Conservation (phyloP, 1,140 invertebrate genomes). For the Polypedilum vanderplanki region DNA sequence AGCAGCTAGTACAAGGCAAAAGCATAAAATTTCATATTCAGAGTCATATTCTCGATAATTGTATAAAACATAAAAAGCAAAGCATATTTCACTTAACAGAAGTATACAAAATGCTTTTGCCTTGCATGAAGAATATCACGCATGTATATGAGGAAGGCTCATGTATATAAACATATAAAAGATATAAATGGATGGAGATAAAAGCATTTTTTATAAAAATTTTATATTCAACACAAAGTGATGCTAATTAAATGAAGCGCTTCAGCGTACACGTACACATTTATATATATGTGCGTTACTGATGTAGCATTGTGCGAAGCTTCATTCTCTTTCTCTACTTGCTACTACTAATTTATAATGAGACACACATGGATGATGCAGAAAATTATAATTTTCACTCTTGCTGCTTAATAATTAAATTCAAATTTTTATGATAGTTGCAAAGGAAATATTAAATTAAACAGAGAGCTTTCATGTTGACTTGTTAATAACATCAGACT, state of each 20-base stretch:
- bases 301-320: too few species aligned
- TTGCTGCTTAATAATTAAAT: not conserved
- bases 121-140: not conserved
- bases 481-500: too few species aligned
- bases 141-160: not conserved
- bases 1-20: not conserved
- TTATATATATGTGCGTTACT: too few species aligned
- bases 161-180: too few species aligned
- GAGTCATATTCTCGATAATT: not conserved
- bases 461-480: too few species aligned
- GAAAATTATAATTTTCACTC: not conserved
- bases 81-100: constrained; percentile 6
- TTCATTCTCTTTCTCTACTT: not conserved
- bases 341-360: not conserved
- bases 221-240: not conserved
- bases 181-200: not conserved
- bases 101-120: not conserved
- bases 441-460: too few species aligned
- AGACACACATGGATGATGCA: constrained; percentile 16
- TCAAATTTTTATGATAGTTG: not conserved
- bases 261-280: not conserved
- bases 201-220: not conserved
- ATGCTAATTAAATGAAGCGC: not conserved
- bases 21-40: not conserved
- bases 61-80: constrained; percentile 15